Evolutionary conservation across 1,140 invertebrate species (phyloP), one percentile per base, ranked within the genome.

Genomic region (Luehdorfia chinensis): DNA sequence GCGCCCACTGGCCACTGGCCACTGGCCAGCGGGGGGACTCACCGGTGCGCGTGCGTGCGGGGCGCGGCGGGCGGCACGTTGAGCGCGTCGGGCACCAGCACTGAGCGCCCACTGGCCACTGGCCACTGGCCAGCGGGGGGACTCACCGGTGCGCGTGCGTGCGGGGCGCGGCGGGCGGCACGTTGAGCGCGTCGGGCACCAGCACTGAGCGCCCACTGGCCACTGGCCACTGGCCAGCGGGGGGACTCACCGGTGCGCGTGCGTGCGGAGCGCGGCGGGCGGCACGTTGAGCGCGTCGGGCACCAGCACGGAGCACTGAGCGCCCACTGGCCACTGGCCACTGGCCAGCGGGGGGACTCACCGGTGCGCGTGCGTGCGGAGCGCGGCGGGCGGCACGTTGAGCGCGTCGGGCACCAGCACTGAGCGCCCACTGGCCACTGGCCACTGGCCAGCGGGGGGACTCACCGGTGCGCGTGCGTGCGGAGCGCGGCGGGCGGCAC

Each of bases 51-150:
- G 49, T 66, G 67, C 37, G 93, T 39, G 18, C 12, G 9, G n/a
- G 25, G 84, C 80, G 92, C 91, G 93, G 93, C n/a, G 12, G 95
- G 95, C 8, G 95, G 95, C 25, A 97, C 94, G 83, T 96, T 96
- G 4, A 96, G 83, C 16, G 91, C 91, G 68, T 94, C 91, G 0
- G 94, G 92, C 66, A 97, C 92, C 1, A 94, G 90, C 13, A 95
- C 91, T 27, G 94, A 92, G 16, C 94, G n/a, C n/a, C n/a, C n/a
- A n/a, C n/a, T n/a, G n/a, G n/a, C n/a, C n/a, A n/a, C n/a, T n/a
- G n/a, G n/a, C n/a, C n/a, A n/a, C n/a, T n/a, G n/a, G n/a, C n/a
- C n/a, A n/a, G n/a, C n/a, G n/a, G n/a, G n/a, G n/a, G n/a, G n/a
- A n/a, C n/a, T 85, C 8, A 55, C 66, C 61, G 81, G 16, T 70